Evolutionary conservation across 2,113 vertebrate species (phyloP).

Genomic region (Sardina pilchardus): DNA sequence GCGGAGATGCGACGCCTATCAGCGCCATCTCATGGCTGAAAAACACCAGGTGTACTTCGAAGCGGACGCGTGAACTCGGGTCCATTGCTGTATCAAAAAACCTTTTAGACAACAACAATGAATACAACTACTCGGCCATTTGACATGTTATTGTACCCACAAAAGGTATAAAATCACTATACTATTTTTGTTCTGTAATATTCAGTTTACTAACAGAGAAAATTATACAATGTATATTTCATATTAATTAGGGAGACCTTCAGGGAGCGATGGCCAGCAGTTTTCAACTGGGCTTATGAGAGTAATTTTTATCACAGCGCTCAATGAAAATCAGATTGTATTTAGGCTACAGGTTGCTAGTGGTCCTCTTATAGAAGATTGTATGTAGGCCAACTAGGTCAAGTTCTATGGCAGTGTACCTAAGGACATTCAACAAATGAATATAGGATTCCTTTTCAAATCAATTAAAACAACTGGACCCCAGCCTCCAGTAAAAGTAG

Average conservation of each 20-base stretch:
- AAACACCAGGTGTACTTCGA: background rate
- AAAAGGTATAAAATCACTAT: background rate
- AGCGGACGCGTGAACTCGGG: too few relatives aligned
- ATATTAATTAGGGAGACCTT: background rate
- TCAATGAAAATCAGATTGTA: background rate
- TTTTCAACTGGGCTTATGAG: background rate
- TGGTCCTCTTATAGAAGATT: too few relatives aligned
- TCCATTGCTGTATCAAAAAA: background rate
- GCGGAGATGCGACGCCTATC: background rate
- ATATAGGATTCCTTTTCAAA: background rate
- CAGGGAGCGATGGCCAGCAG: background rate
- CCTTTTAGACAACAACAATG: too few relatives aligned
- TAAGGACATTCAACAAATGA: too few relatives aligned
- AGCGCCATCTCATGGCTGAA: background rate
- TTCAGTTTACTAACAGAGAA: too few relatives aligned
- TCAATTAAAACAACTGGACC: background rate
- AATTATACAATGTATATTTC: too few relatives aligned
- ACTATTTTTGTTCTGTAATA: too few relatives aligned
- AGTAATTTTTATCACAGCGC: background rate
- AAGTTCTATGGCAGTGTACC: too few relatives aligned
- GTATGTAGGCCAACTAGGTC: too few relatives aligned
- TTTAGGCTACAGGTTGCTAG: too few relatives aligned
- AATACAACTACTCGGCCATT: too few relatives aligned
- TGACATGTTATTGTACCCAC: background rate
- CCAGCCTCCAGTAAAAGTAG: background rate